Evolutionary conservation across 2,113 vertebrate genomes (phyloP), one percentile per base, ranked within the genome.

Genomic region (Callorhinus ursinus): DNA sequence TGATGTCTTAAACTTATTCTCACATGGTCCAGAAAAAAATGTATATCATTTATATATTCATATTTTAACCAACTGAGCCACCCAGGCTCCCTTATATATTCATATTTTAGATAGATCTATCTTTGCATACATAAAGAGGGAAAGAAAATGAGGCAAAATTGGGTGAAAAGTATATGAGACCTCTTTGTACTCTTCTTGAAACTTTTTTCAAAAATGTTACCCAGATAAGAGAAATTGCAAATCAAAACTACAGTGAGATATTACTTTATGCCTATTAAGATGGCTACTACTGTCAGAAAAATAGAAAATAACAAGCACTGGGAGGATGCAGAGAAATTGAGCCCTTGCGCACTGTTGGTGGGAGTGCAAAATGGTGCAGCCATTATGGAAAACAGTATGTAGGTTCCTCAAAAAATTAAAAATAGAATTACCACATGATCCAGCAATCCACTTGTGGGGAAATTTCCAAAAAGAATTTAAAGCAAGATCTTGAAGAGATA

Each of bases 391-490:
- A 95, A 39, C 1, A 57, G 36, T 24, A 67, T 81, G 51, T 36
- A 76, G 26, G 6, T 69, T 59, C 33, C 67, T 96, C 2, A 21
- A 88, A 95, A 92, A 83, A 83, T 82, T 84, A 65, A 63, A 72
- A 82, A 36, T 81, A 81, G 55, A 82, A 88, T 88, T 79, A 53
- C 19, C 51, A 65, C 59, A 46, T 83, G 87, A 90, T 42, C 26
- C 33, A 90, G 59, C 21, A 92, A 69, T 88, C 72, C 18, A 19
- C 18, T 91, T 74, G 24, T 33, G 82, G 61, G 49, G 90, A n/a
- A 55, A 87, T 91, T 87, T 55, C 9, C 49, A 76, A 94, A 77
- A 77, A 91, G 36, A 96, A 89, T 93, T 76, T 81, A 89, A 89
- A 80, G n/a, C 53, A 85, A 26, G n/a, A 63, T 77, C 61, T 79